Evolutionary conservation across 1,140 invertebrate genomes (phyloP), one percentile per base, ranked within the genome.

Genomic region (Campodea augens): DNA sequence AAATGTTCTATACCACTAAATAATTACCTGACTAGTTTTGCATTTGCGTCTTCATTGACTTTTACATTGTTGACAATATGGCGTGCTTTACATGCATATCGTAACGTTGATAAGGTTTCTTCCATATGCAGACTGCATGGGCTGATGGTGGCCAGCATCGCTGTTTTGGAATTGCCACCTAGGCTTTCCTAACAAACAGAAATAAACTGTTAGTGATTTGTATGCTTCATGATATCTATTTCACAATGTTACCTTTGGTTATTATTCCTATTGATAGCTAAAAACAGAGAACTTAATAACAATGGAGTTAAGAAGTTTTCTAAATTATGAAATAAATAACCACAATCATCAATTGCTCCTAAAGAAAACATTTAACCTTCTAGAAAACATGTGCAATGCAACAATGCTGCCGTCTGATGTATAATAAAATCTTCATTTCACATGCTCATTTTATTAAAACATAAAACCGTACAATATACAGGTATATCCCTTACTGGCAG

Each of bases 81-180:
- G 55, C 90, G 76, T 0, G 89, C 89, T 55, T 84, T 76, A 57
- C 80, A 82, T 4, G 82, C 84, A 57, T 89, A 91, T 13, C 88
- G 69, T 25, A 91, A 67, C 0, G 88, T 91, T 1, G 84, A 80
- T 20, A 91, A 68, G 10, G 77, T 81, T 57, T 83, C 79, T 44
- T 91, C 87, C 18, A 79, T 58, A 62, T 88, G 78, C 32, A 71
- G 63, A 52, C 72, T 78, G 10, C 80, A 74, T 7, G 87, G 85
- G 38, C 85, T 79, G 23, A 81, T 70, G 1, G 78, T 81, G 7
- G 75, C 78, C 46, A 81, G 55, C 74, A 78, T 75, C 1, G 71
- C 68, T 1, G 74, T 77, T 44, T 68, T 54, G 0, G 73, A 75
- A 61, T 77, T 77, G 23, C 74, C 74, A 2, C 75, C 75, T 4